These are phyloP conservation scores for Chaetops frenatus DNA, from an alignment of 2,113 vertebrate species.

Conservation along the genomic window DNA sequence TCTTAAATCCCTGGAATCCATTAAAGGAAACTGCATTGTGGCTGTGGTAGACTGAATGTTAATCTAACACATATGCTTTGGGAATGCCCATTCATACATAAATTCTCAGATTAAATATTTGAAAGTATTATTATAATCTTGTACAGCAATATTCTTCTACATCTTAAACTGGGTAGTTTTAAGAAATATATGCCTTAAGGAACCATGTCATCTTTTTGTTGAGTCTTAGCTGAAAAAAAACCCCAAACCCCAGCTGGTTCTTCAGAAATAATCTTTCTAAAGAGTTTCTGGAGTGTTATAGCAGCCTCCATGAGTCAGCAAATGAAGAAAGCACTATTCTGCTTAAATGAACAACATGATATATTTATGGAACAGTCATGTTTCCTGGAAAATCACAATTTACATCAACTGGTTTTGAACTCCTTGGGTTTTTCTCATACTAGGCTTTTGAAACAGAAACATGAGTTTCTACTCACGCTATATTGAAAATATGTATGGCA, in stretches of 20 bases:
- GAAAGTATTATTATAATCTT: neutral
- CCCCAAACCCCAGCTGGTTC: neutral
- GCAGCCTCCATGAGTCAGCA: neutral
- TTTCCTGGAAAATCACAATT: neutral
- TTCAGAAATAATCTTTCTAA: neutral
- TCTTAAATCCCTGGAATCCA: neutral
- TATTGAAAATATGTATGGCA: neutral
- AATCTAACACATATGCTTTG: slow-evolving; percentile 3
- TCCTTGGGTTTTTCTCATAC: neutral
- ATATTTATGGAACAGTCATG: neutral
- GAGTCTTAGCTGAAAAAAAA: neutral
- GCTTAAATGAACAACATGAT: neutral
- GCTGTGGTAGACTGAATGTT: neutral
- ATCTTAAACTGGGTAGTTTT: neutral
- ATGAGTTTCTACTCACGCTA: neutral
- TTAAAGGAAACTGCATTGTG: neutral
- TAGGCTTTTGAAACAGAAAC: neutral
- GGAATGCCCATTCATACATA: neutral
- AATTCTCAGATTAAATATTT: slow-evolving; percentile 9
- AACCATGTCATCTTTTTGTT: neutral
- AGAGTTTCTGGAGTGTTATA: neutral
- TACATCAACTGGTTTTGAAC: neutral
- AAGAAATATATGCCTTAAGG: neutral
- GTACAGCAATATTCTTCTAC: neutral
- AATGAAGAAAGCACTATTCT: neutral